These are phyloP conservation scores for Camponotus fellah DNA, from an alignment of 2,888 invertebrate genomes.

Conservation along the genomic window DNA sequence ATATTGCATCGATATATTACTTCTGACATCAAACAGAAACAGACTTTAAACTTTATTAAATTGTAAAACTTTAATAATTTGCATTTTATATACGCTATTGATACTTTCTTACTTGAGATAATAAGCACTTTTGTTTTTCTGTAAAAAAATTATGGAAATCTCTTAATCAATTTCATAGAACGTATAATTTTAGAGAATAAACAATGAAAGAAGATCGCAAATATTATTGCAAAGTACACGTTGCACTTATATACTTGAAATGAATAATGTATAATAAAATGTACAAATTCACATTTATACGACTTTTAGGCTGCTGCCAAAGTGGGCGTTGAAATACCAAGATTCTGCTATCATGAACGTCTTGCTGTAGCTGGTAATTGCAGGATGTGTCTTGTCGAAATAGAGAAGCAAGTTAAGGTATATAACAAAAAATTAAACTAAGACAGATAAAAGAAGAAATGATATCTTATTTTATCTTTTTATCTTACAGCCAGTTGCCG, in stretches of 20 bases:
- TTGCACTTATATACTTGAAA: background rate
- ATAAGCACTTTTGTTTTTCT: background rate
- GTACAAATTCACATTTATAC: background rate
- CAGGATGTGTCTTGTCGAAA: constrained; percentile 99
- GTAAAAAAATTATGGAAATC: background rate
- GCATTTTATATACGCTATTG: too few relatives aligned
- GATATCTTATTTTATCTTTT: background rate
- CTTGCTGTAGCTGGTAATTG: constrained; percentile 99
- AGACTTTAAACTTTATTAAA: background rate
- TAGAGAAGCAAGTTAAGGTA: constrained; percentile 97
- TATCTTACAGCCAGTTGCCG: constrained; percentile 90
- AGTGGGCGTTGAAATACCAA: constrained; percentile 98
- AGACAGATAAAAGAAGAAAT: background rate
- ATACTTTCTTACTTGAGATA: background rate
- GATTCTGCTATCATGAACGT: constrained; percentile 99
- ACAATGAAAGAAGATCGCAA: background rate
- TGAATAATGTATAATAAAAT: background rate
- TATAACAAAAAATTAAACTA: background rate
- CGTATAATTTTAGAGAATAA: background rate
- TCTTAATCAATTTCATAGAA: background rate
- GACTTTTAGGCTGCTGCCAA: constrained; percentile 94
- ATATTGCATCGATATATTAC: too few relatives aligned
- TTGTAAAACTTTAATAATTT: background rate
- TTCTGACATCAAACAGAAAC: too few relatives aligned
- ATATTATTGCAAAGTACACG: background rate